Conservation (phyloP, 2,113 vertebrate genomes). For the rabbit (Oryctolagus cuniculus) region DNA sequence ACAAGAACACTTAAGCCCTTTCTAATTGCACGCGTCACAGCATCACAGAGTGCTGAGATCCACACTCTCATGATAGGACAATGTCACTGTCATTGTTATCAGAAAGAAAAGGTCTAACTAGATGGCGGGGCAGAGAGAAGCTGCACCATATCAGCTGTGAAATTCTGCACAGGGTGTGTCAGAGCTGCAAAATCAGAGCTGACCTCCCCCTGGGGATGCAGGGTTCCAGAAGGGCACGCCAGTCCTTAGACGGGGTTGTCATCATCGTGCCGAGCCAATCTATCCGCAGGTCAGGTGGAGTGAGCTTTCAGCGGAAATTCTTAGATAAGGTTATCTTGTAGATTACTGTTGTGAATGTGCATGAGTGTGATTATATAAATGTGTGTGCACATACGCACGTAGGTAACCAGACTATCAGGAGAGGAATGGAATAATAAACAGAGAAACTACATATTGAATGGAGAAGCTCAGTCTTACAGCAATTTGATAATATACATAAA, state of each 20-base stretch:
- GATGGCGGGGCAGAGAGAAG: conserved; percentile 61
- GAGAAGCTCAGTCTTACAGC: neutral
- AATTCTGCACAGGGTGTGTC: conserved; percentile 81
- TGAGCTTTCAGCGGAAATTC: neutral
- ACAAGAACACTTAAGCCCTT: conserved; percentile 58
- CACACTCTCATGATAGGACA: conserved; percentile 23
- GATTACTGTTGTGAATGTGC: neutral
- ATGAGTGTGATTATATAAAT: neutral
- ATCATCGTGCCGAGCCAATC: neutral
- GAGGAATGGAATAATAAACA: neutral
- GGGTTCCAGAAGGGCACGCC: neutral
- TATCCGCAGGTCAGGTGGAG: neutral
- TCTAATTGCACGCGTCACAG: conserved; percentile 60
- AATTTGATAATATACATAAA: neutral
- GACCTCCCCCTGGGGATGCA: neutral
- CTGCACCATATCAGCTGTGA: conserved; percentile 82
- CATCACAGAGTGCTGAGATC: conserved; percentile 66
- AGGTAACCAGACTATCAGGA: neutral
- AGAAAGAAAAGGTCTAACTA: conserved; percentile 71
- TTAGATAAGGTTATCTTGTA: neutral
- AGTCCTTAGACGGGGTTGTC: neutral
- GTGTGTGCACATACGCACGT: neutral
- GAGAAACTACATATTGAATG: neutral
- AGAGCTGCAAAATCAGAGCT: conserved; percentile 74
- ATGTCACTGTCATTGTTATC: conserved; percentile 74